Evolutionary conservation across 2,888 invertebrate species (phyloP).

Genomic region (Blastobasis adustella): DNA sequence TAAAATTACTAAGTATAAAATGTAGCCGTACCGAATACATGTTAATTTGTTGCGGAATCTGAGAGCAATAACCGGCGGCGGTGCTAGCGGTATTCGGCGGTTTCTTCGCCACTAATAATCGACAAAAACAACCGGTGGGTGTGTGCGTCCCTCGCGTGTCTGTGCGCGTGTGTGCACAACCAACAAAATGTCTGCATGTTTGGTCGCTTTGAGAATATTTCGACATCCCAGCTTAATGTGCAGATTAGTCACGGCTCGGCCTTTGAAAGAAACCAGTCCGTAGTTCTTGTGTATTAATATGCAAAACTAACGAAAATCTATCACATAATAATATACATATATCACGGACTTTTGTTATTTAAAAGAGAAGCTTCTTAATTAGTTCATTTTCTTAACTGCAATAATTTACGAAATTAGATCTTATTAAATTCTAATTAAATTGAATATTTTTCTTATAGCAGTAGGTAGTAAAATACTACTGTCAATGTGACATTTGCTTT

Average conservation of each 20-base stretch:
- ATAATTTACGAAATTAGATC: too few species aligned
- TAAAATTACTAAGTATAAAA: conserved; percentile 64
- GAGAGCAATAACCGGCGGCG: conserved; percentile 71
- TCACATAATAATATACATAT: too few species aligned
- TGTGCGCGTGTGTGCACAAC: conserved; percentile 25
- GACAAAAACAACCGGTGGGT: conserved; percentile 48
- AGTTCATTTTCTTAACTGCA: too few species aligned
- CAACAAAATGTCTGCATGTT: conserved; percentile 34
- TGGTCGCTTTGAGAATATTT: conserved; percentile 48
- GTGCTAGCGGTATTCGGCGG: conserved; percentile 70
- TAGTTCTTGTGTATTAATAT: conserved; percentile 6
- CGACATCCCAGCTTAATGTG: conserved; percentile 56
- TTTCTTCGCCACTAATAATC: conserved; percentile 66
- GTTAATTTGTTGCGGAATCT: conserved; percentile 74
- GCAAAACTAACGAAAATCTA: too few species aligned
- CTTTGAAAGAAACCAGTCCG: conserved; percentile 33
- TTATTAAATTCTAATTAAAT: too few species aligned
- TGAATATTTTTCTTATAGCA: too few species aligned
- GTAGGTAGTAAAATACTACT: too few species aligned
- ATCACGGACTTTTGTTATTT: too few species aligned
- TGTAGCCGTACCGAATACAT: conserved; percentile 71
- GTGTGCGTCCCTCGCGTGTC: conserved; percentile 3
- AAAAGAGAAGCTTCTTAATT: too few species aligned
- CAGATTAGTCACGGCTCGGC: conserved; percentile 54
- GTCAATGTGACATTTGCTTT: too few species aligned